phyloP scores from a whole-genome alignment of 1,140 invertebrate species.

The Tetramorium parvispinum region DNA sequence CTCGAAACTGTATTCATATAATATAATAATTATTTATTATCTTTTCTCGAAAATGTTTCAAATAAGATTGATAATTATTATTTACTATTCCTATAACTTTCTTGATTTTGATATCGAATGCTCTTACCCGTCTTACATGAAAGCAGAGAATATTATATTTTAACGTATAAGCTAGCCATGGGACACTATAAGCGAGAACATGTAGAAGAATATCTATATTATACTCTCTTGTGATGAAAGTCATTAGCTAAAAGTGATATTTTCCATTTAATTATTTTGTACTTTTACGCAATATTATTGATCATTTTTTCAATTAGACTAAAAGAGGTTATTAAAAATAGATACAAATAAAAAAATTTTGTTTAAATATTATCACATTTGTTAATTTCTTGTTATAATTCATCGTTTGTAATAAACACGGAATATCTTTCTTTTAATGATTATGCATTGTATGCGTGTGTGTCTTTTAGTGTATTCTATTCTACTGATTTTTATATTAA shows the following conservation, averaged over 20 bases:
- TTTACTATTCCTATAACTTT: neutral
- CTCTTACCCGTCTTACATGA: neutral
- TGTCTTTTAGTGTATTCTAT: neutral
- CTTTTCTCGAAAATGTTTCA: neutral
- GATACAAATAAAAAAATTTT: neutral
- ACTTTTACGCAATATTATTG: neutral
- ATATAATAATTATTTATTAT: neutral
- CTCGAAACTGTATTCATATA: neutral
- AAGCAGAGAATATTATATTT: constrained; percentile 31
- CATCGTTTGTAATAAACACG: neutral
- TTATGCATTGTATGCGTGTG: too few species aligned
- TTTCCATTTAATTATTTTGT: neutral
- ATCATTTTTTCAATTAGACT: neutral
- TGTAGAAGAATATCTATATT: constrained; percentile 11
- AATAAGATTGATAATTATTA: neutral
- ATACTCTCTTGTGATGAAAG: constrained; percentile 19
- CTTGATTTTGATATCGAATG: neutral
- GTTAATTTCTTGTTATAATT: neutral
- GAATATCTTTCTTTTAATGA: neutral
- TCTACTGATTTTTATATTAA: neutral
- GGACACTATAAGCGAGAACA: neutral
- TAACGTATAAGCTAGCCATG: neutral
- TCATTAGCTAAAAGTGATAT: constrained; percentile 35
- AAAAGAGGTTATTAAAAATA: neutral
- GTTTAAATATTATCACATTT: neutral